Evolutionary conservation across 2,113 vertebrate genomes (phyloP).

Genomic region (Oryzias celebensis): DNA sequence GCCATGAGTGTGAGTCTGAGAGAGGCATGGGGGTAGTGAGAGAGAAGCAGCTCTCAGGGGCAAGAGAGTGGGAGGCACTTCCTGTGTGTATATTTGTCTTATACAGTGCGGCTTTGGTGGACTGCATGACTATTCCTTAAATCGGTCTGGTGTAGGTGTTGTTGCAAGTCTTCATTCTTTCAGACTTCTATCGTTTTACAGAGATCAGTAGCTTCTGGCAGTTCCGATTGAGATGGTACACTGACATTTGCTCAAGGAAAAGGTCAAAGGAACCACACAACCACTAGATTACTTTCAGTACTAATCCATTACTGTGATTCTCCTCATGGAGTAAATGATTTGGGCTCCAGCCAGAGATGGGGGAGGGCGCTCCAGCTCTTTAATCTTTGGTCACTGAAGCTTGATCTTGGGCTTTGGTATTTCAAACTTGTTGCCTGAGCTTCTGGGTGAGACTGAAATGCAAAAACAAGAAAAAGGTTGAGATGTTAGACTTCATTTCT

Average conservation of each 20-base stretch:
- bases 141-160: conserved; percentile 1
- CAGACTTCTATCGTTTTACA: not conserved
- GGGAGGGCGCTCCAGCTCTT: too few relatives aligned
- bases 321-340: too few relatives aligned
- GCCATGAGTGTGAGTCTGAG: conserved; percentile 58
- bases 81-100: conserved; percentile 69
- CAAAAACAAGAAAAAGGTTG: too few relatives aligned
- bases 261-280: too few relatives aligned
- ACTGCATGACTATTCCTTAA: conserved; percentile 16
- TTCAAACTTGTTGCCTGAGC: too few relatives aligned
- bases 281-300: too few relatives aligned
- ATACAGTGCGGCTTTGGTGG: conserved; percentile 44
- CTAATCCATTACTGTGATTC: too few relatives aligned
- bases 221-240: not conserved
- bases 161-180: conserved; percentile 3
- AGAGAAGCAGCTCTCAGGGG: conserved; percentile 32
- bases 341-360: too few relatives aligned
- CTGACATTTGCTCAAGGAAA: not conserved
- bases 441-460: too few relatives aligned
- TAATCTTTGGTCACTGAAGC: too few relatives aligned
- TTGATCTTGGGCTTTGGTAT: too few relatives aligned
- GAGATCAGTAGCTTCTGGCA: not conserved
- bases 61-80: conserved; percentile 67
- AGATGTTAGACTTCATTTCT: too few relatives aligned
- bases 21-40: conserved; percentile 39